Evolutionary conservation across 2,888 invertebrate species (phyloP), one percentile per base, ranked within the genome.

Genomic region (Liopterus haemorrhoidalis): DNA sequence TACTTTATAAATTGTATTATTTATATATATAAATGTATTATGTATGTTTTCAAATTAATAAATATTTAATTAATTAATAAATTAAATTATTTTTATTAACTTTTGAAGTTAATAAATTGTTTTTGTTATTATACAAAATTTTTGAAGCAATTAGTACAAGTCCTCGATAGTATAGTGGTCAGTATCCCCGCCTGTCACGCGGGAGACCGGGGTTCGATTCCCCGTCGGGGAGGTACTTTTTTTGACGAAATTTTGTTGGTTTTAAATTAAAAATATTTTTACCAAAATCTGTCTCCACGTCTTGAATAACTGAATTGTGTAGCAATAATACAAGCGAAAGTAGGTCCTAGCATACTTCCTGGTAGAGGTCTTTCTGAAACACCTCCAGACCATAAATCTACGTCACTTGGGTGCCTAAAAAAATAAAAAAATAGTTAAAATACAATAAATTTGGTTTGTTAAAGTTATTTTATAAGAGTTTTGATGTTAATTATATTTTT

Each of bases 341-440:
- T 91, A 1, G 94, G 93, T 37, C 95, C 94, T 49, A 95, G 74
- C 83, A 94, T 86, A 42, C 91, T 90, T 31, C 91, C 93, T 5
- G 89, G 87, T 41, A 93, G 72, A 2, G 93, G 87, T 49, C 84
- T 75, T 63, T 95, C 95, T 0, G 92, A 90, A 5, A 94, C 90
- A 35, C 93, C 94, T 36, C 92, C 94, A 12, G 91, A 89, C 90
- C 93, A 95, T 41, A 94, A 72, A 72, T 95, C 94, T 33, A 95
- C 88, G 66, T 95, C 95, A 48, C 83, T 77, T 2, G 92, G 91
- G 66, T 89, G 85, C 50, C 85, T 85, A 58, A 3, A 63, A 57
- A 44, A 45, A 48, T 54, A 39, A 12, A 33, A 24, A 37, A 43
- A 42, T 30, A 19, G 8, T 22, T 35, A n/a, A 25, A 12, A 4